A percentile compares a stretch with the other conserved stretches of the same genome.
Evolutionary conservation across 2,888 invertebrate species (phyloP).

Genomic region (Aelia acuminata): DNA sequence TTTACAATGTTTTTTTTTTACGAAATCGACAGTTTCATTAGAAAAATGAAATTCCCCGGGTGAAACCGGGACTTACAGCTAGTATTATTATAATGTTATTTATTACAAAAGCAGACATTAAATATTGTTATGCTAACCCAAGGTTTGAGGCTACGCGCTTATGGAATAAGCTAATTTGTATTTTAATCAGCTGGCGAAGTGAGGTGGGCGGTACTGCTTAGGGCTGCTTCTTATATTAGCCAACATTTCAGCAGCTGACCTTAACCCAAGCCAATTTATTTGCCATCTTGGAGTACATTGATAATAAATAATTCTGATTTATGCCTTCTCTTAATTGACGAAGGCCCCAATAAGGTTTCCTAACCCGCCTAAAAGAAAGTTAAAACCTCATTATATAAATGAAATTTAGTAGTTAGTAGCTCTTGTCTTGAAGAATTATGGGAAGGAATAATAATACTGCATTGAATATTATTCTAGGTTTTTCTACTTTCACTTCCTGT

Average conservation of each 20-base stretch:
- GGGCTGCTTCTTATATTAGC: slow-evolving; percentile 17
- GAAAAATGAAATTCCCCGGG: no score
- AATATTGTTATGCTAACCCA: background rate
- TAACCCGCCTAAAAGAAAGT: background rate
- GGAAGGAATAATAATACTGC: background rate
- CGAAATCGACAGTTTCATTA: no score
- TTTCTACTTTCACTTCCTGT: no score
- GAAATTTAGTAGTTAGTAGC: background rate
- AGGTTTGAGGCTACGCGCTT: background rate
- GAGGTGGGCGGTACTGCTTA: slow-evolving; percentile 4
- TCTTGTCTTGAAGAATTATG: background rate
- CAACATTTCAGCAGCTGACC: background rate
- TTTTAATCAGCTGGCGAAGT: slow-evolving; percentile 29
- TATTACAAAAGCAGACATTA: background rate
- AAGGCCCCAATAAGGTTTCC: background rate
- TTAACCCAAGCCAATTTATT: background rate
- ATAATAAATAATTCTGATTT: slow-evolving; percentile 12
- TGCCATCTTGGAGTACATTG: background rate
- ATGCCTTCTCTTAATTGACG: background rate
- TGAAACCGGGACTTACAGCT: no score
- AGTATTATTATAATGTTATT: background rate
- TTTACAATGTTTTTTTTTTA: no score
- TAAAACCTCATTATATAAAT: background rate
- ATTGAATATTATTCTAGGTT: no score
- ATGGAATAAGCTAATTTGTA: slow-evolving; percentile 33